A percentile compares a stretch with the other conserved stretches of the same genome.
Evolutionary conservation across 35 echinoderm and acorn worm genomes (phyloP).

Genomic region (Anneissia japonica): DNA sequence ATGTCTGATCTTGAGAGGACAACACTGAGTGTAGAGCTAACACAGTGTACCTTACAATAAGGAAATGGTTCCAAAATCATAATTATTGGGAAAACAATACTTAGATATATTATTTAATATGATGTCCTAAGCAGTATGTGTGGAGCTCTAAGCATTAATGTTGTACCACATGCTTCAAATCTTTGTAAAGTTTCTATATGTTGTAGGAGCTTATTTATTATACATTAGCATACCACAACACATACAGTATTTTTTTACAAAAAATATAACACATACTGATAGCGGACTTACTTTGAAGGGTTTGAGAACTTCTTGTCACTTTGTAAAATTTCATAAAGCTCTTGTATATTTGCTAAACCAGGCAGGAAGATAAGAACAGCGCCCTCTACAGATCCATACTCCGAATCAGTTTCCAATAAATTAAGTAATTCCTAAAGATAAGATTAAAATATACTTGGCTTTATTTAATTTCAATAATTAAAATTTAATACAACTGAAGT

Average conservation of each 20-base stretch:
- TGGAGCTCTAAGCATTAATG: no score
- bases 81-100: no score
- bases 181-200: no score
- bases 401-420: slow-evolving; percentile 50
- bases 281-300: slow-evolving; percentile 29
- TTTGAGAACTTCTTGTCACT: slow-evolving; percentile 72
- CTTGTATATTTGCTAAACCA: slow-evolving; percentile 80
- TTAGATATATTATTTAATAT: no score
- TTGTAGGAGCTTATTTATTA: not conserved
- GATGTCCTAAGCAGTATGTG: no score
- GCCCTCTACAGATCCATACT: slow-evolving; percentile 52
- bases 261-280: not conserved
- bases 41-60: slow-evolving; percentile 48
- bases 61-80: no score
- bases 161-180: no score
- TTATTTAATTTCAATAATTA: no score
- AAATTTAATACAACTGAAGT: no score
- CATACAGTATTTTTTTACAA: not conserved
- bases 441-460: no score
- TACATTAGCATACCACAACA: not conserved
- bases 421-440: slow-evolving; percentile 60
- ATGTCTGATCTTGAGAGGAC: slow-evolving; percentile 81
- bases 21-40: slow-evolving; percentile 81
- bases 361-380: slow-evolving; percentile 89
- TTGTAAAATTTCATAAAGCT: slow-evolving; percentile 80